Percentiles rank a stretch among this genome's conserved stretches.
phyloP scores from a whole-genome alignment of 2,797 vertebrate species.

The Leptodactylus fallax region DNA sequence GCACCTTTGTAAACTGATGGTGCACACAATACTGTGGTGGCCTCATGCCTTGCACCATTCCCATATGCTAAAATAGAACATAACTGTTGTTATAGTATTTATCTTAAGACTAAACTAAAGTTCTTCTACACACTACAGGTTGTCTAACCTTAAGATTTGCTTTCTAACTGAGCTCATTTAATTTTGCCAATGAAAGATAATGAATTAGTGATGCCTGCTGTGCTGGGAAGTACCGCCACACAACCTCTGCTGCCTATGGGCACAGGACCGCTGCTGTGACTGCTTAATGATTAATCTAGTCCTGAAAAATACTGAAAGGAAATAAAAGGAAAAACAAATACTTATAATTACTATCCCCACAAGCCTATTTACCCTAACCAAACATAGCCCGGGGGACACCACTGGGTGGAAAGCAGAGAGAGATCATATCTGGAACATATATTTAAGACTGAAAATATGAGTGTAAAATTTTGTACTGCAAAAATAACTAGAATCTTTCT shows the following conservation, averaged over 20 bases:
- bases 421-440: too few species aligned
- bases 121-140: neutral
- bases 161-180: neutral
- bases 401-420: neutral
- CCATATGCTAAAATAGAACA: neutral
- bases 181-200: neutral
- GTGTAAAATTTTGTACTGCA: neutral
- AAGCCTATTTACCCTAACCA: neutral
- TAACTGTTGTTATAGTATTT: neutral
- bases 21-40: neutral
- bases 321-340: neutral
- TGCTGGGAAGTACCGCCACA: neutral
- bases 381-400: neutral
- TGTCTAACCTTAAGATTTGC: neutral
- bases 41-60: neutral
- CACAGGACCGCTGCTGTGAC: neutral
- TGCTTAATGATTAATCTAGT: neutral
- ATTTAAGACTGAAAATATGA: neutral
- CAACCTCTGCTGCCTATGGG: constrained; percentile 1
- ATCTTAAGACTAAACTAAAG: neutral
- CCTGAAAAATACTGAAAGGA: constrained; percentile 1
- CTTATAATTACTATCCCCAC: neutral
- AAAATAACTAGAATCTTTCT: neutral
- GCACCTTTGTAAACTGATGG: too few species aligned
- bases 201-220: neutral